phyloP scores from a whole-genome alignment of 2,113 vertebrate species.

The Nyctibius bracteatus region DNA sequence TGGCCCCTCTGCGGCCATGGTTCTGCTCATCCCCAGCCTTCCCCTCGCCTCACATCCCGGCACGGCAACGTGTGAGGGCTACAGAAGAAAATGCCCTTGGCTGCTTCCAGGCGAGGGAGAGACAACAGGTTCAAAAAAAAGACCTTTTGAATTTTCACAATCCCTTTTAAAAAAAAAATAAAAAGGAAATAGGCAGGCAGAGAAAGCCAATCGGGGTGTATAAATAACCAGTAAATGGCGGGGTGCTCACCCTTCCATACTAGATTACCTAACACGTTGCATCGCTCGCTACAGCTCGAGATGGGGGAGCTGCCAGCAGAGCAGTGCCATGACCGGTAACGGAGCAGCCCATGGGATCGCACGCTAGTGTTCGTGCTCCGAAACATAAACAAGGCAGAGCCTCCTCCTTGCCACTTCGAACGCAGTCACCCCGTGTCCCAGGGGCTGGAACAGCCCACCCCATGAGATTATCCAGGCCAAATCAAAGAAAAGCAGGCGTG shows the following conservation, averaged over 20 bases:
- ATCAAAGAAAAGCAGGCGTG: not conserved
- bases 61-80: too few species aligned
- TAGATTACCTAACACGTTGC: not conserved
- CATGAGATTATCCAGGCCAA: not conserved
- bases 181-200: not conserved
- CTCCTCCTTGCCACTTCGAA: accelerated
- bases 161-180: not conserved
- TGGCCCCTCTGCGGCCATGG: not conserved
- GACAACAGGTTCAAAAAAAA: not conserved
- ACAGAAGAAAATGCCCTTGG: not conserved
- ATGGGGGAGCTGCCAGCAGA: constrained; percentile 17
- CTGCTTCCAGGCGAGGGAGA: not conserved
- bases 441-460: not conserved
- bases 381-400: not conserved
- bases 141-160: not conserved
- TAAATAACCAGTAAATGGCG: constrained; percentile 47
- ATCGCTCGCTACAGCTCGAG: not conserved
- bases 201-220: constrained; percentile 10
- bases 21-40: not conserved
- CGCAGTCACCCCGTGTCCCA: not conserved
- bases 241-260: constrained; percentile 39
- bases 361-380: not conserved
- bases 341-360: not conserved
- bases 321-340: not conserved
- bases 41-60: not conserved